A percentile compares a stretch with the other conserved stretches of the same genome.
Conservation (phyloP, 2,113 vertebrate genomes). For the Cathartes aura region DNA sequence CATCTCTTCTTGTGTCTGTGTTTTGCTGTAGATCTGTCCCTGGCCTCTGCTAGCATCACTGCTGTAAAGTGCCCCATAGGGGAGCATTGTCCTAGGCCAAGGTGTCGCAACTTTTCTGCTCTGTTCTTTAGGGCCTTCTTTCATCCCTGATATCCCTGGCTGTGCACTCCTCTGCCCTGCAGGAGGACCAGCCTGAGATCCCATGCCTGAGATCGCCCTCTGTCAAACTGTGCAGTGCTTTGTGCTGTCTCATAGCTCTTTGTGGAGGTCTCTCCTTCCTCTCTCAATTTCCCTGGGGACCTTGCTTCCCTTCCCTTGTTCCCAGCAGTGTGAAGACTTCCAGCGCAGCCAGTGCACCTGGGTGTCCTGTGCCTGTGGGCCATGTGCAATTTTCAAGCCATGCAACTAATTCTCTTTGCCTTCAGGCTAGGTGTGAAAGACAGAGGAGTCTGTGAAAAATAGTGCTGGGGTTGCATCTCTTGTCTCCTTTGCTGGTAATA, state of each 20-base stretch:
- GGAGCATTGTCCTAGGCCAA: not conserved
- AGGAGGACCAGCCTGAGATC: not conserved
- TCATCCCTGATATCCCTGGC: not conserved
- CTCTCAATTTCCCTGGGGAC: not conserved
- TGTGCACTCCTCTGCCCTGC: fast-evolving
- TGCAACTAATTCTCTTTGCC: not conserved
- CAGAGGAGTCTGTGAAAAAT: not conserved
- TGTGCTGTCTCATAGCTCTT: not conserved
- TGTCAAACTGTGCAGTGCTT: not conserved
- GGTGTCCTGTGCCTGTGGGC: not conserved
- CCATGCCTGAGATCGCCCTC: not conserved
- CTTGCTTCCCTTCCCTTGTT: not conserved
- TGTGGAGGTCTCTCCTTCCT: not conserved
- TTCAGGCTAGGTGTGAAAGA: not conserved
- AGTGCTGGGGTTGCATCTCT: not conserved
- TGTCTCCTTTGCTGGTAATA: not conserved
- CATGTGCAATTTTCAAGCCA: not conserved
- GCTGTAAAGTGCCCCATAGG: not conserved
- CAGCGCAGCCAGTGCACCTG: not conserved
- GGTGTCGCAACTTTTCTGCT: not conserved
- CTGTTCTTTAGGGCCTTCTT: not conserved
- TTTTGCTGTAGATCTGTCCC: not conserved
- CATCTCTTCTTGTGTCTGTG: not conserved
- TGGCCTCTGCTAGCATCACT: not conserved
- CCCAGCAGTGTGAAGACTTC: not conserved